Evolutionary conservation across 2,888 invertebrate species (phyloP).

Genomic region (Aleiodes testaceus): DNA sequence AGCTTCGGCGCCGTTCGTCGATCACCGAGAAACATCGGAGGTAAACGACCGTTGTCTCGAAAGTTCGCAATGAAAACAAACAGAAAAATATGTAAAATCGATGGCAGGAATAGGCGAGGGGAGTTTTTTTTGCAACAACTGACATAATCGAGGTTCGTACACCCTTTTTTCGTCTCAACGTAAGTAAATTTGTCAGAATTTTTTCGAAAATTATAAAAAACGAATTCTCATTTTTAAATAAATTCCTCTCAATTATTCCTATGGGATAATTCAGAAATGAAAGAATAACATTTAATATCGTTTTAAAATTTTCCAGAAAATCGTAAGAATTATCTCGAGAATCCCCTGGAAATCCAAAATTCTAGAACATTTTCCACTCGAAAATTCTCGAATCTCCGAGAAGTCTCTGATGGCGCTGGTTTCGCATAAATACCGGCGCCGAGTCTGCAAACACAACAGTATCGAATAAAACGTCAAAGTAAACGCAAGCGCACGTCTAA

Average conservation of each 20-base stretch:
- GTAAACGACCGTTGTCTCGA: background rate
- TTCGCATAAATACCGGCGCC: slow-evolving; percentile 46
- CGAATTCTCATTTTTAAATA: too few species aligned
- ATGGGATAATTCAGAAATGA: too few species aligned
- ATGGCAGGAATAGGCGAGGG: background rate
- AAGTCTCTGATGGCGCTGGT: slow-evolving; percentile 42
- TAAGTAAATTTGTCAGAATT: too few species aligned
- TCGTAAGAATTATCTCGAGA: too few species aligned
- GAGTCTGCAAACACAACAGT: slow-evolving; percentile 36
- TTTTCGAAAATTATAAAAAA: too few species aligned
- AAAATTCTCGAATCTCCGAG: slow-evolving; percentile 36
- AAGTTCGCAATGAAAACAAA: slow-evolving; percentile 1
- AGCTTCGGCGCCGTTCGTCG: background rate
- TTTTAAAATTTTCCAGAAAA: too few species aligned
- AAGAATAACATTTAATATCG: too few species aligned
- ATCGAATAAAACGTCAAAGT: slow-evolving; percentile 19
- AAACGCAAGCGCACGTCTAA: background rate
- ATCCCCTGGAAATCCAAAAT: background rate
- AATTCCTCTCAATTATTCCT: too few species aligned
- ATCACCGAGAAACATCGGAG: background rate
- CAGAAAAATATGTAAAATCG: background rate
- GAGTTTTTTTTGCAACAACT: too few species aligned
- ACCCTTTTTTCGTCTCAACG: too few species aligned
- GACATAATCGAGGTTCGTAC: too few species aligned
- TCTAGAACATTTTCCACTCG: background rate